Evolutionary conservation across 1,140 invertebrate species (phyloP).

Genomic region (Pachypeltis micranthus): DNA sequence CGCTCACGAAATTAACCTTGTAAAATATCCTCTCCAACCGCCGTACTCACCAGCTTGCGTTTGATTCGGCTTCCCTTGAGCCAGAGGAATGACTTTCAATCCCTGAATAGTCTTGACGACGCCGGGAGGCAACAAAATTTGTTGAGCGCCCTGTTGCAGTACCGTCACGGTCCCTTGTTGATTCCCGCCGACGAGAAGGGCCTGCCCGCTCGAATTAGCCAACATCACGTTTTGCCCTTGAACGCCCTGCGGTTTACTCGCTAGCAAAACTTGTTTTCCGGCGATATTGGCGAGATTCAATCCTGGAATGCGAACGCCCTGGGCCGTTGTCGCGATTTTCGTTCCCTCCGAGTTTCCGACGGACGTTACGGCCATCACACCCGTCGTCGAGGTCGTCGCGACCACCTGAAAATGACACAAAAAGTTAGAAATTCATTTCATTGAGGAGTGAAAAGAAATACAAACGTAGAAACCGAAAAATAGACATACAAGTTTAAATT

Average conservation of each 20-base stretch:
- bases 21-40: too few species aligned
- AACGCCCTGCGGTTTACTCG: constrained; percentile 35
- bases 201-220: constrained; percentile 36
- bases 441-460: too few species aligned
- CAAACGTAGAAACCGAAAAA: too few species aligned
- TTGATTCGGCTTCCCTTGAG: constrained; percentile 30
- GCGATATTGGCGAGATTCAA: constrained; percentile 43
- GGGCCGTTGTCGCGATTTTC: constrained; percentile 24
- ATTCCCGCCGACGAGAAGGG: constrained; percentile 25
- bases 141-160: constrained; percentile 36
- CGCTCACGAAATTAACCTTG: too few species aligned
- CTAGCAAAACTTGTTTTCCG: constrained; percentile 51
- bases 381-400: not conserved
- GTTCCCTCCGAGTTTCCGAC: constrained; percentile 20
- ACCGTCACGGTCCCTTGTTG: constrained; percentile 24
- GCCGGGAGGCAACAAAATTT: constrained; percentile 43
- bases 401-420: not conserved
- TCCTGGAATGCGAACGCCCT: constrained; percentile 36
- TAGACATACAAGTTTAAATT: too few species aligned
- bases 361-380: not conserved
- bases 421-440: too few species aligned
- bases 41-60: constrained; percentile 4
- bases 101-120: constrained; percentile 56
- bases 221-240: constrained; percentile 22
- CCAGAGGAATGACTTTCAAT: constrained; percentile 50